phyloP scores from a whole-genome alignment of 2,888 invertebrate species.

The Cryptocephalus primarius region DNA sequence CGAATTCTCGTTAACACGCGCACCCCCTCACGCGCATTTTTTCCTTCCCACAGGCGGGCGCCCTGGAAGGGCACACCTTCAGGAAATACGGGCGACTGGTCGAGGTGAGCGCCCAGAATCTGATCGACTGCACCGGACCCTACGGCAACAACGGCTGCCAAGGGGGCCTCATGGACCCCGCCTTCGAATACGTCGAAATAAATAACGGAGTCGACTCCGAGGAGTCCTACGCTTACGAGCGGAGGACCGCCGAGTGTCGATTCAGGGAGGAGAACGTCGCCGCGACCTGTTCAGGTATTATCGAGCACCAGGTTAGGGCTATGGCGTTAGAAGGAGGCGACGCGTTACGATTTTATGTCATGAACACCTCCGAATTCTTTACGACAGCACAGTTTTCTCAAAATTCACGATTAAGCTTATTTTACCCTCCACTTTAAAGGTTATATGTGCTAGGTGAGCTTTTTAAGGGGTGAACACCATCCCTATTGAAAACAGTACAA shows the following conservation, averaged over 20 bases:
- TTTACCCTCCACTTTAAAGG: too few species aligned
- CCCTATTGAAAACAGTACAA: too few species aligned
- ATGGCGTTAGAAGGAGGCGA: too few species aligned
- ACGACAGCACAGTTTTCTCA: too few species aligned
- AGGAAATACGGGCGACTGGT: constrained; percentile 41
- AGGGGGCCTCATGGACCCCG: constrained; percentile 43
- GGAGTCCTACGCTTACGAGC: constrained; percentile 42
- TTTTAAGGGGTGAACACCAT: too few species aligned
- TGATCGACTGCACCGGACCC: constrained; percentile 42
- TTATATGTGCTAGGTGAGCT: too few species aligned
- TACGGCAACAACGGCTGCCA: constrained; percentile 44
- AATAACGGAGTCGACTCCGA: constrained; percentile 47
- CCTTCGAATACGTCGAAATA: constrained; percentile 39
- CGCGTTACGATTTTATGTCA: too few species aligned
- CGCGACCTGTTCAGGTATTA: constrained; percentile 29
- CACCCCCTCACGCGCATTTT: too few species aligned
- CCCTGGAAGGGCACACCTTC: constrained; percentile 44
- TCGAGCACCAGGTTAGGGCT: constrained; percentile 26
- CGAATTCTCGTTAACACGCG: too few species aligned
- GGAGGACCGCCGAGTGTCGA: constrained; percentile 19
- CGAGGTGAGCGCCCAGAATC: constrained; percentile 45
- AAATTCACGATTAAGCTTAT: too few species aligned
- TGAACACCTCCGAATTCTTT: too few species aligned
- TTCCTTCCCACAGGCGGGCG: constrained; percentile 41
- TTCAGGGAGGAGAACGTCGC: constrained; percentile 19